A percentile compares a stretch with the other conserved stretches of the same genome.
Evolutionary conservation across 2,797 vertebrate species (phyloP).

Genomic region (Menidia menidia): DNA sequence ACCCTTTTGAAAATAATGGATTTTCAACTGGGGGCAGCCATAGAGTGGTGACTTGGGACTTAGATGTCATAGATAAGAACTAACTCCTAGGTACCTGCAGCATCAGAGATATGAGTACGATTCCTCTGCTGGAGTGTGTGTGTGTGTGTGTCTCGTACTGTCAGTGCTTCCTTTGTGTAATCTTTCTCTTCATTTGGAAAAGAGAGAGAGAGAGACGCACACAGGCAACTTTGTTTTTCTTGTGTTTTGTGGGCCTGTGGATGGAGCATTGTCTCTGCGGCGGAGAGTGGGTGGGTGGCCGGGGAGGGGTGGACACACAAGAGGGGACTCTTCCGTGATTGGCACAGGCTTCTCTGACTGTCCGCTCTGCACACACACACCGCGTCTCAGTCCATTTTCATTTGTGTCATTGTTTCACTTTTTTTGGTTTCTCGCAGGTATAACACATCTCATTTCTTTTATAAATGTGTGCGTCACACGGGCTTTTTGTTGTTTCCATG

Average conservation of each 20-base stretch:
- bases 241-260: slow-evolving; percentile 69
- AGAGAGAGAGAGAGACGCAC: slow-evolving; percentile 36
- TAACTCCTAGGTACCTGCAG: slow-evolving; percentile 45
- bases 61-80: slow-evolving; percentile 49
- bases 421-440: slow-evolving; percentile 4
- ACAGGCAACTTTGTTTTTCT: slow-evolving; percentile 78
- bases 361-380: slow-evolving; percentile 44
- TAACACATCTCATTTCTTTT: background rate
- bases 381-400: slow-evolving; percentile 29
- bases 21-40: slow-evolving; percentile 9
- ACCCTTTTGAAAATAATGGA: background rate
- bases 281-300: slow-evolving; percentile 45
- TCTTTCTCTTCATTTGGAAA: slow-evolving; percentile 58
- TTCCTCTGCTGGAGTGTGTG: slow-evolving; percentile 26
- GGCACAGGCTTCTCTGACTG: slow-evolving; percentile 69
- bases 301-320: slow-evolving; percentile 63
- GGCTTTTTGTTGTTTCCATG: slow-evolving; percentile 66
- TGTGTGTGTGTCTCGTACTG: slow-evolving; percentile 30
- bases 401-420: slow-evolving; percentile 16
- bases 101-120: slow-evolving; percentile 41
- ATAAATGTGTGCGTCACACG: slow-evolving; percentile 13
- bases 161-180: slow-evolving; percentile 76
- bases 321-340: slow-evolving; percentile 55
- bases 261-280: slow-evolving; percentile 75
- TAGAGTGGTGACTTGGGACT: slow-evolving; percentile 31